phyloP scores from a whole-genome alignment of 2,797 vertebrate species.

The Hemitrygon akajei region DNA sequence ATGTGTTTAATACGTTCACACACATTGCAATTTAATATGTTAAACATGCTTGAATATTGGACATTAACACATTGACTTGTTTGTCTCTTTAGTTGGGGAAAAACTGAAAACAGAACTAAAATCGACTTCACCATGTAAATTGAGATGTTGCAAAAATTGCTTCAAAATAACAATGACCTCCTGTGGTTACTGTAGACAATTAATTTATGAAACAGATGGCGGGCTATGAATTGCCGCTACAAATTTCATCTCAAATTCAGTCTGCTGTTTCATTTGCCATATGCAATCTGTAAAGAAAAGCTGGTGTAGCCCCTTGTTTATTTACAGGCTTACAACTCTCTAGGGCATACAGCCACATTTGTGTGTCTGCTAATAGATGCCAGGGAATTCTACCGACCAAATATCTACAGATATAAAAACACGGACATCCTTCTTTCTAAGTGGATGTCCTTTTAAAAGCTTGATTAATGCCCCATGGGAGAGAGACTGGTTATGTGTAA shows the following conservation, averaged over 20 bases:
- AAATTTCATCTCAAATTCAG: constrained; percentile 1
- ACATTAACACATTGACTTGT: neutral
- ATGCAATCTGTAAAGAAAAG: neutral
- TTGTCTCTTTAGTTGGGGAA: neutral
- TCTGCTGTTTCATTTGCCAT: neutral
- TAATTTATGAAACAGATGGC: neutral
- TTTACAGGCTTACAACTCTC: constrained; percentile 21
- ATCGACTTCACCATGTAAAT: neutral
- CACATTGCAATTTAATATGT: neutral
- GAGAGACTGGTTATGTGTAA: neutral
- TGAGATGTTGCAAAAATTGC: neutral
- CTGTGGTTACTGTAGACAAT: neutral
- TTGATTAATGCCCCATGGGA: neutral
- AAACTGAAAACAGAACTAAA: neutral
- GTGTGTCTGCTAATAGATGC: neutral
- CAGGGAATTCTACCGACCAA: neutral
- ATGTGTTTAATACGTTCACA: neutral
- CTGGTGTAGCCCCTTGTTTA: constrained; percentile 24
- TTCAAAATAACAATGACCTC: neutral
- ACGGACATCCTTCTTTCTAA: neutral
- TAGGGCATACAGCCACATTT: neutral
- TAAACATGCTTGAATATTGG: neutral
- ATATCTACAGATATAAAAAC: neutral
- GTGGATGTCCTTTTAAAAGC: neutral
- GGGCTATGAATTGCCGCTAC: neutral